Conservation (phyloP, 2,888 invertebrate species). For the Antheraea assamensis region DNA sequence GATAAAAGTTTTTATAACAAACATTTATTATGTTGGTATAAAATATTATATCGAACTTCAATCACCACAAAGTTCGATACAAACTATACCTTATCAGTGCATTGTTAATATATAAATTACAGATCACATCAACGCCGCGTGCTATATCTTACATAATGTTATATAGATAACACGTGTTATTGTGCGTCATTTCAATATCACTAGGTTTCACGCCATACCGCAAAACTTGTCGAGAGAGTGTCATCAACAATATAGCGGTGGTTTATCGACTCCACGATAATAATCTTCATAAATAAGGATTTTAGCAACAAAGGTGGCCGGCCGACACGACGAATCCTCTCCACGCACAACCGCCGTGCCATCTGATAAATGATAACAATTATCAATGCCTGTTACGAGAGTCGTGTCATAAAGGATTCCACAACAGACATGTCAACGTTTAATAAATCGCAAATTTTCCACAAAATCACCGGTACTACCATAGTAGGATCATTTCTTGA, state of each 20-base stretch:
- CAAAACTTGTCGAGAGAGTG: background rate
- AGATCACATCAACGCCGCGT: background rate
- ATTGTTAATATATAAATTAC: background rate
- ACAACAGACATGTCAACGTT: background rate
- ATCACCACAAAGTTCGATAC: background rate
- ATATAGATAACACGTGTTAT: slow-evolving; percentile 3
- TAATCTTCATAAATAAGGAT: slow-evolving; percentile 15
- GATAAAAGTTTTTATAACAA: background rate
- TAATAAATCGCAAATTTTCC: background rate
- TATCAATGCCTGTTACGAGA: slow-evolving; percentile 6
- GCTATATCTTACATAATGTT: slow-evolving; percentile 11
- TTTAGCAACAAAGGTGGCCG: slow-evolving; percentile 3
- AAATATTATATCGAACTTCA: background rate
- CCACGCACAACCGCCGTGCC: background rate
- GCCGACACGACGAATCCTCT: slow-evolving; percentile 3
- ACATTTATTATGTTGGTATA: too few species aligned
- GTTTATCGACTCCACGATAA: slow-evolving; percentile 6
- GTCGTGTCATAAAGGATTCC: background rate
- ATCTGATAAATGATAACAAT: slow-evolving; percentile 12
- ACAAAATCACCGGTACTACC: background rate
- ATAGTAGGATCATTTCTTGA: background rate
- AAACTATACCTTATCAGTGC: background rate
- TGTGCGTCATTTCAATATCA: slow-evolving; percentile 16
- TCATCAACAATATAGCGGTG: background rate
- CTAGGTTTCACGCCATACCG: background rate